phyloP scores from a whole-genome alignment of 2,797 vertebrate genomes.

The Poecilia gillii region DNA sequence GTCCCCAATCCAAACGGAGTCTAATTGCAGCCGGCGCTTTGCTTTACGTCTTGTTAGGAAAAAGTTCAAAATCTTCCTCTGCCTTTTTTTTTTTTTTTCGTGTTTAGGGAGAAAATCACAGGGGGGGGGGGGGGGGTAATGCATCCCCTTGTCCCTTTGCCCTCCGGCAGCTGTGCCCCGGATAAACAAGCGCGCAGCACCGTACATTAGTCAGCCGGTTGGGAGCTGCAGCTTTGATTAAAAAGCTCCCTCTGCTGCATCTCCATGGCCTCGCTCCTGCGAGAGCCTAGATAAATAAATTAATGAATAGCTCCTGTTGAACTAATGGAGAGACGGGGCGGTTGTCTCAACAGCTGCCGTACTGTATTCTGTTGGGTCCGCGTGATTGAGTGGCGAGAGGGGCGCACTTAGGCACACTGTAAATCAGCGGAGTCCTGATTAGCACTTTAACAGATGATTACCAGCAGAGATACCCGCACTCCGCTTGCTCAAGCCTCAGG shows the following conservation, averaged over 20 bases:
- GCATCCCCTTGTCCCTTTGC: slow-evolving; percentile 71
- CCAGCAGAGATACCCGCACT: slow-evolving; percentile 21
- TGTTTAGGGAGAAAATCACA: slow-evolving; percentile 31
- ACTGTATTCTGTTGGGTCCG: slow-evolving; percentile 41
- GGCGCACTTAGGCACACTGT: slow-evolving; percentile 27
- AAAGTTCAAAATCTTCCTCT: slow-evolving; percentile 67
- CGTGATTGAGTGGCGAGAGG: slow-evolving; percentile 40
- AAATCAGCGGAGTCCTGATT: slow-evolving; percentile 45
- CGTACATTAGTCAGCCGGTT: slow-evolving; percentile 70
- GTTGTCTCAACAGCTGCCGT: slow-evolving; percentile 44
- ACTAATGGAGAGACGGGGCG: slow-evolving; percentile 45
- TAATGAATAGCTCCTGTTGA: slow-evolving; percentile 67
- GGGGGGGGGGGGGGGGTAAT: slow-evolving; percentile 16
- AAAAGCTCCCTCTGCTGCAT: slow-evolving; percentile 71
- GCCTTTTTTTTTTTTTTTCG: slow-evolving; percentile 31
- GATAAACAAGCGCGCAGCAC: slow-evolving; percentile 76
- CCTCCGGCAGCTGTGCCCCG: slow-evolving; percentile 74
- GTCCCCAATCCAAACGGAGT: slow-evolving; percentile 76
- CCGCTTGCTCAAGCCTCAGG: slow-evolving; percentile 1
- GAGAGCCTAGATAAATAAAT: slow-evolving; percentile 71
- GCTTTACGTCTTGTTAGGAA: slow-evolving; percentile 69
- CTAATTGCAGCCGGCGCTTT: slow-evolving; percentile 79
- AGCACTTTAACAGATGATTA: slow-evolving; percentile 52
- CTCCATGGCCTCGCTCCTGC: slow-evolving; percentile 66
- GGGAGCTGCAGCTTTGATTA: slow-evolving; percentile 69